Base-by-base conservation (phyloP, 2,113 vertebrate genomes). In the Nothocercus nigrocapillus region DNA sequence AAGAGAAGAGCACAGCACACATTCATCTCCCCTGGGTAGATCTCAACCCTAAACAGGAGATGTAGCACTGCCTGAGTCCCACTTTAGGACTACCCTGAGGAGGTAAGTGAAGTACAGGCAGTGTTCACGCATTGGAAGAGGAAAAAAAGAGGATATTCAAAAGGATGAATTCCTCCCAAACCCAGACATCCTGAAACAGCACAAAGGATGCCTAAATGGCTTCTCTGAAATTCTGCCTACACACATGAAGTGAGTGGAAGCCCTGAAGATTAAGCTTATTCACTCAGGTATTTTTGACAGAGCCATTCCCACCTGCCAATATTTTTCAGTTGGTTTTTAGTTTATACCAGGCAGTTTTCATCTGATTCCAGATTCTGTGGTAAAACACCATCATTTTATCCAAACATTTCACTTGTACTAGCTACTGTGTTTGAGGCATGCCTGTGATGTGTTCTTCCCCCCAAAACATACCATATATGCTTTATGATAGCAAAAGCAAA, bases 401-500 rank as follows among this genome's bases (percentile, higher is more conserved):
- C 62, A 81, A 61, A 88, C 79, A 47, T 40, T 92, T 80, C 22
- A 72, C 8, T 56, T 81, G 61, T 20, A 58, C n/a, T 76, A 92
- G 63, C 66, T 90, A 66, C 62, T 82, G 62, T 28, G 30, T 93
- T 92, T 90, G 69, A 95, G 62, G 38, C 47, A 74, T 18, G 70
- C 2, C 11, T 24, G 79, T 49, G 49, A 49, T 49, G 49, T 24
- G 49, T 49, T 74, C 44, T 70, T 88, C 32, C 81, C 58, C 67
- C 58, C 79, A 77, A 85, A 77, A 82, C 27, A 79, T 79, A 89
- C 32, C 44, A 38, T 56, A 32, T 62, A 61, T 58, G 13, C 18
- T 69, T 92, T 78, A 92, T 30, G 19, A 7, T 32, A 85, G 54
- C 54, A 84, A 89, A 95, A 90, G 69, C 49, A 92, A 92, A 73